These are phyloP conservation scores for Darevskia nairensis DNA, from an alignment of 2,797 vertebrate genomes.

Conservation along the genomic window DNA sequence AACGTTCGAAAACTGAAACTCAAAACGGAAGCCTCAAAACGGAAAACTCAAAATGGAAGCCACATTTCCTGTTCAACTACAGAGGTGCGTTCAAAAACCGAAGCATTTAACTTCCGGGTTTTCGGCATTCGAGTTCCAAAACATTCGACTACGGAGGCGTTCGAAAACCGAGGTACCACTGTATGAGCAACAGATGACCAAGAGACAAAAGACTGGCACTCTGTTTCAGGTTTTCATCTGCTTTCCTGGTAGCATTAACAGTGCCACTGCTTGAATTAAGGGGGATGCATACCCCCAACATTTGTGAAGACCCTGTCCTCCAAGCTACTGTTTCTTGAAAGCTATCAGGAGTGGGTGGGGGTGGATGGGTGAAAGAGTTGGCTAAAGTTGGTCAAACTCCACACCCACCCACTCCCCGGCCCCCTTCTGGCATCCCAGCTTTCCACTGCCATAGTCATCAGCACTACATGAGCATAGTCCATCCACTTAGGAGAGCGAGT, in stretches of 20 bases:
- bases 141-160: no score
- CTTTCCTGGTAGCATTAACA: neutral
- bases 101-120: no score
- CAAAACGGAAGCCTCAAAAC: no score
- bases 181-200: neutral
- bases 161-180: no score
- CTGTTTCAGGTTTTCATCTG: neutral
- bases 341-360: neutral
- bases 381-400: neutral
- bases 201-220: neutral
- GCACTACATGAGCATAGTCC: neutral
- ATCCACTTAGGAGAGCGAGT: neutral
- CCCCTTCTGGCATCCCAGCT: neutral
- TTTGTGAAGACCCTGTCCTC: neutral
- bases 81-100: rapidly evolving
- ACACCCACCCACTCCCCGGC: no score
- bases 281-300: neutral
- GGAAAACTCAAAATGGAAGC: no score
- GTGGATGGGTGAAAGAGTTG: neutral
- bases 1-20: no score
- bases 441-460: neutral
- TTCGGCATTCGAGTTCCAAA: no score
- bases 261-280: neutral
- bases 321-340: neutral
- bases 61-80: neutral